Base-by-base conservation (phyloP, 2,113 vertebrate genomes). In the Chaetodon trifascialis region DNA sequence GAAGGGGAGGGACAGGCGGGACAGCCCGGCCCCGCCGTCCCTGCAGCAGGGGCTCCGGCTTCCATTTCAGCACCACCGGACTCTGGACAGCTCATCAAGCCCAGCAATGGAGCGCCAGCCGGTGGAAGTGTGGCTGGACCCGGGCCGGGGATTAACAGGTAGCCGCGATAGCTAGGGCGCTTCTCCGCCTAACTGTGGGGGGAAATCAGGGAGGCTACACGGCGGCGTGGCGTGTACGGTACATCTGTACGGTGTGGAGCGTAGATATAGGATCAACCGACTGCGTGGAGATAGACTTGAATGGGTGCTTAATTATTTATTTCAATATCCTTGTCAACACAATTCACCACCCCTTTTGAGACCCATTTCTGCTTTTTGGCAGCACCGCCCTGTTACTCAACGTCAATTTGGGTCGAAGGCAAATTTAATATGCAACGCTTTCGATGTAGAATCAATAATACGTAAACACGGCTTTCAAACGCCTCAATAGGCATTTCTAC, bases 11-110 rank as follows among this genome's bases (percentile, higher is more conserved):
- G 90, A 73, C 94, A 94, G 85, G 89, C 92, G 88, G 95, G 94
- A 64, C 95, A 94, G 88, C 49, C 93, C 84, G 95, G 94, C 86
- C 80, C 93, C 88, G 93, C 93, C 84, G 91, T 92, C 64, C 92
- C 94, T 80, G 83, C 92, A 71, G 90, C 94, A 16, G 94, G 92
- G 87, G 92, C 94, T 95, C 91, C 94, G 94, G 90, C 92, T 95
- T 94, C 95, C 94, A 94, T 94, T 96, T 96, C 95, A 96, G 95
- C 95, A 96, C 95, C 95, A 88, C 70, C 95, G 94, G 95, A 93
- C 92, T 91, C 94, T 93, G 95, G 95, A 96, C 95, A 96, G 95
- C 94, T 95, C 94, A 86, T 85, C 94, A 96, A 95, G 94, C 95
- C 95, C 65, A 95, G 95, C 94, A 94, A 95, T 80, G 95, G 94